Evolutionary conservation across 2,113 vertebrate genomes (phyloP), one percentile per base, ranked within the genome.

Genomic region (Chascanopsetta lugubris): DNA sequence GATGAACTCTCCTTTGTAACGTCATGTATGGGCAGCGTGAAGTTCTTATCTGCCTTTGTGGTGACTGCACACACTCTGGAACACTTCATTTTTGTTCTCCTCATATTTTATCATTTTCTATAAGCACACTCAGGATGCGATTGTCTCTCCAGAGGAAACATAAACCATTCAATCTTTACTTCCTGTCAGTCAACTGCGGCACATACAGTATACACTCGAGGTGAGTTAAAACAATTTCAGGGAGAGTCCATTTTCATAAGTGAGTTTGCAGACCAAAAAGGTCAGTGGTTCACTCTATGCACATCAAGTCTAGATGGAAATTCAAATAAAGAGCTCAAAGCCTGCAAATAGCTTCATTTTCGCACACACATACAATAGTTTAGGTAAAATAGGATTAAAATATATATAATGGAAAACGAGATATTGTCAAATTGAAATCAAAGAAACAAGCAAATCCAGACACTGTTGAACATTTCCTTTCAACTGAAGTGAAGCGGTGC

Each of bases 11-110:
- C 18, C 32, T 40, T 40, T 24, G 32, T 58, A 59, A 61, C 17
- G 40, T 40, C 62, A 63, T n/a, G 17, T 21, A 24, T 25, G 50
- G 61, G 0, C 3, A 12, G n/a, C 58, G 64, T 62, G 22, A 78
- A 69, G 56, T 57, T 50, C 48, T 49, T 38, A 38, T 18, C n/a
- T 22, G 17, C 20, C 42, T 18, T 43, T 3, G 20, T 48, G 48
- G 30, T 34, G 32, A 34, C 32, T 34, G 32, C 32, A 34, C 2
- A 34, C 32, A 34, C 7, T 8, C 30, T 5, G 10, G 8, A 30
- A 30, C 50, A 48, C 10, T 60, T 40, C 1, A 12, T 20, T 21
- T 36, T 21, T 15, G n/a, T 26, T 27, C 4, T 25, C 54, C 25
- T 53, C 38, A 25, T 17, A 4, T 15, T n/a, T n/a, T n/a, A n/a